These are phyloP conservation scores for Coboldia fuscipes DNA, from an alignment of 1,140 invertebrate genomes.

Conservation along the genomic window DNA sequence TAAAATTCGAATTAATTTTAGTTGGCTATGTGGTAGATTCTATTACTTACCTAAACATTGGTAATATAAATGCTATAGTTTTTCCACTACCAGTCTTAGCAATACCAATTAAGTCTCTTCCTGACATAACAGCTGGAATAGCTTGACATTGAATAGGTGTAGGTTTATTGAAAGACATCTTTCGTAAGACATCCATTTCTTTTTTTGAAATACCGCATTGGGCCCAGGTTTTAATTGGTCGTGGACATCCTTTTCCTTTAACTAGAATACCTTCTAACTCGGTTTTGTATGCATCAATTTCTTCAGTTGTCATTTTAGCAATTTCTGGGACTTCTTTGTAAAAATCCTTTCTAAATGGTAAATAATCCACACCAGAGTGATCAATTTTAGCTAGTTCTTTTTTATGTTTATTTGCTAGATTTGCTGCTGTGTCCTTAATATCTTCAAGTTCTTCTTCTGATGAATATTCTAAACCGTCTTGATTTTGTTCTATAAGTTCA, in stretches of 20 bases:
- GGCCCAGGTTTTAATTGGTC: constrained; percentile 92
- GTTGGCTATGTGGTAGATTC: background rate
- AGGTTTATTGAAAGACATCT: constrained; percentile 85
- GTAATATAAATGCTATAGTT: constrained; percentile 92
- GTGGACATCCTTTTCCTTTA: constrained; percentile 76
- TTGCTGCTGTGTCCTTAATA: constrained; percentile 74
- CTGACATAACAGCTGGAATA: constrained; percentile 96
- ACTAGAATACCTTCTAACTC: constrained; percentile 71
- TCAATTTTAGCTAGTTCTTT: constrained; percentile 81
- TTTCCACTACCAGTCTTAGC: constrained; percentile 99
- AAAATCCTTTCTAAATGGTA: constrained; percentile 84
- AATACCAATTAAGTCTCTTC: constrained; percentile 93
- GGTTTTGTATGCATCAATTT: constrained; percentile 65
- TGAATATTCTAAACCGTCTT: constrained; percentile 92
- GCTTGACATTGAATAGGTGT: constrained; percentile 98
- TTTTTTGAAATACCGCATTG: constrained; percentile 96
- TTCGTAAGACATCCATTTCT: constrained; percentile 84
- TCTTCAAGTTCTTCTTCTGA: constrained; percentile 93
- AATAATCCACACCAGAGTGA: constrained; percentile 63
- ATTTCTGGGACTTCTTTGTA: constrained; percentile 79
- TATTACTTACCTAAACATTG: constrained; percentile 62
- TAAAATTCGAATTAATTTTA: background rate
- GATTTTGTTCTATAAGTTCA: constrained; percentile 92
- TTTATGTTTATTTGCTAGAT: constrained; percentile 68
- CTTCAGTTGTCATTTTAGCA: constrained; percentile 72